Conservation (phyloP, 1,140 invertebrate genomes). For the Pseudomyrmex flavicornis region DNA sequence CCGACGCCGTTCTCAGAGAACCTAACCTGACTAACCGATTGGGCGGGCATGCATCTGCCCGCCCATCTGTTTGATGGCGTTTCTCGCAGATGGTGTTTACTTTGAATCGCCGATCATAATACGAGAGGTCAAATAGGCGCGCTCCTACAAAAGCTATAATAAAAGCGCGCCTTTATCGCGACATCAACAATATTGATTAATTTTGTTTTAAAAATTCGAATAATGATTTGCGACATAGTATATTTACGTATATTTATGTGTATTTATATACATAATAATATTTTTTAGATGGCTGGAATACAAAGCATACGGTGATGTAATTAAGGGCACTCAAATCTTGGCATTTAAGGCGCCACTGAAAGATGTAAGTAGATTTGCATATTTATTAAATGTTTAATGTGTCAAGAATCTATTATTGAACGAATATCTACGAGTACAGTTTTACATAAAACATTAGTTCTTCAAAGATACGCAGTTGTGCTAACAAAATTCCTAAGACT, state of each 20-base stretch:
- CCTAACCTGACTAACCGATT: slow-evolving; percentile 38
- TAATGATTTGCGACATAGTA: too few species aligned
- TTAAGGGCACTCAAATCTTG: slow-evolving; percentile 89
- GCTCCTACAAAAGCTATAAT: too few species aligned
- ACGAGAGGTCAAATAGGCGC: background rate
- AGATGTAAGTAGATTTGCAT: slow-evolving; percentile 85
- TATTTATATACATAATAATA: background rate
- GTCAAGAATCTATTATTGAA: too few species aligned
- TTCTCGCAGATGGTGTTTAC: slow-evolving; percentile 23
- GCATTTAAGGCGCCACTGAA: slow-evolving; percentile 92
- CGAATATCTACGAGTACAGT: too few species aligned
- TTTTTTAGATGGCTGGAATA: slow-evolving; percentile 89
- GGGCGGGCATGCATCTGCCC: background rate
- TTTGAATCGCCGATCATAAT: background rate
- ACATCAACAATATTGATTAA: too few species aligned
- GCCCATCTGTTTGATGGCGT: background rate
- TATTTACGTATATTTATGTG: too few species aligned
- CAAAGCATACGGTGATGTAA: slow-evolving; percentile 87
- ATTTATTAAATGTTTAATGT: background rate
- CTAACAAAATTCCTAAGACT: background rate
- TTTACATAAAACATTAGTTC: too few species aligned
- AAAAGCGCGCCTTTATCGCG: too few species aligned
- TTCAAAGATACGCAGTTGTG: background rate
- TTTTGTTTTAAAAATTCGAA: too few species aligned
- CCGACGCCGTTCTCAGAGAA: slow-evolving; percentile 9